Base-by-base conservation (phyloP, 2,113 vertebrate species). In the Oryzias celebensis region DNA sequence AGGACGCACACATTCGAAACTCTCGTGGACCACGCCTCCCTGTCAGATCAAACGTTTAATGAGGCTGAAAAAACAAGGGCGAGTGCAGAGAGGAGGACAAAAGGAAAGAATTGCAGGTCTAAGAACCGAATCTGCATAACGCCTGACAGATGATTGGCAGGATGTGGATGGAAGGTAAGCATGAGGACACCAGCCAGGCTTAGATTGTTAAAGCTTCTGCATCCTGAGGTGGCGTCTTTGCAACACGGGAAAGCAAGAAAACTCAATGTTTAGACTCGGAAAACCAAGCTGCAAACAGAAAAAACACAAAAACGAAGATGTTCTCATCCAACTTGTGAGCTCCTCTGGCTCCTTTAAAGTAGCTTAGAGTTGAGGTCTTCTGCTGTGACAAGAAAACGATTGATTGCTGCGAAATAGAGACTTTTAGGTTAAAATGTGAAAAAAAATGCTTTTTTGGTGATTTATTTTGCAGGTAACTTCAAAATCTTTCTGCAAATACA, bases 91-190 rank as follows among this genome's bases (percentile, higher is more conserved):
- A 48, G n/a, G 13, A 44, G 24, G 57, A 44, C 13, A 26, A 54
- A 59, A 12, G 50, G 36, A 45, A 20, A 69, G 52, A 68, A 72
- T 67, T 75, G 75, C 83, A 55, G 76, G 63, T 73, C 75, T 64
- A 76, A 53, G 48, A 75, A 76, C 26, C 67, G 81, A 87, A 22
- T 91, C 78, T 89, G 83, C 89, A 91, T 89, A 89, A 87, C 85
- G 55, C 66, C n/a, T 86, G 84, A 70, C 68, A 73, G 74, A 71
- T 92, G 91, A 92, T 82, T 91, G 90, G 77, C 91, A 91, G 73
- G 78, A 68, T 62, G 66, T 75, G 78, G 60, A 81, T 74, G 62
- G 79, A 60, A 65, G 50, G 58, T 18, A 22, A 80, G 68, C 52
- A 75, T 60, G 52, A 43, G 64, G 49, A 43, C 62, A 55, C 31